Evolutionary conservation across 2,888 invertebrate species (phyloP).

Genomic region (Nematopogon swammerdamellus): DNA sequence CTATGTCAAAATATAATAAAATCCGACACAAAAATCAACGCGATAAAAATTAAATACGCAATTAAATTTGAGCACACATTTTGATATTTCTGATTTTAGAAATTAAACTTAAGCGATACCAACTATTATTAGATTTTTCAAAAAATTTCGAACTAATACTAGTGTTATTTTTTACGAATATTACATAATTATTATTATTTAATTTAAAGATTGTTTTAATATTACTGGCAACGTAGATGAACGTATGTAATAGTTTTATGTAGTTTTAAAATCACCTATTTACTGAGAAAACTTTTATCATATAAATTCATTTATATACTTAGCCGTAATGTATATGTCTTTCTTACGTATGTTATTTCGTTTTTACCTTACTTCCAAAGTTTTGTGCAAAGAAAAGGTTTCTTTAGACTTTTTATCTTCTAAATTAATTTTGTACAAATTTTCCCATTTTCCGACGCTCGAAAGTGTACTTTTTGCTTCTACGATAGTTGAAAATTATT

Average conservation of each 20-base stretch:
- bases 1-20: neutral
- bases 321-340: constrained; percentile 46
- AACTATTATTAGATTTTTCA: neutral
- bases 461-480: neutral
- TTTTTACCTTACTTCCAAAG: constrained; percentile 36
- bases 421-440: neutral
- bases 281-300: constrained; percentile 1
- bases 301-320: constrained; percentile 1
- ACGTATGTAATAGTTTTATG: neutral
- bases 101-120: neutral
- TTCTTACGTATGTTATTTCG: constrained; percentile 55
- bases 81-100: neutral
- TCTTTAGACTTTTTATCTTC: neutral
- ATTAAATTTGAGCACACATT: neutral
- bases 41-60: neutral
- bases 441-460: neutral
- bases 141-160: neutral
- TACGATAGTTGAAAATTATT: neutral
- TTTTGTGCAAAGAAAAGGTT: constrained; percentile 8
- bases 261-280: neutral
- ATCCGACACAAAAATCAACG: neutral
- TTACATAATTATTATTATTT: neutral
- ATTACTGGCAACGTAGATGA: neutral
- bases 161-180: neutral
- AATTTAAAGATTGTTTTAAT: neutral